Evolutionary conservation across 2,113 vertebrate genomes (phyloP), one percentile per base, ranked within the genome.

Genomic region (Bucco capensis): DNA sequence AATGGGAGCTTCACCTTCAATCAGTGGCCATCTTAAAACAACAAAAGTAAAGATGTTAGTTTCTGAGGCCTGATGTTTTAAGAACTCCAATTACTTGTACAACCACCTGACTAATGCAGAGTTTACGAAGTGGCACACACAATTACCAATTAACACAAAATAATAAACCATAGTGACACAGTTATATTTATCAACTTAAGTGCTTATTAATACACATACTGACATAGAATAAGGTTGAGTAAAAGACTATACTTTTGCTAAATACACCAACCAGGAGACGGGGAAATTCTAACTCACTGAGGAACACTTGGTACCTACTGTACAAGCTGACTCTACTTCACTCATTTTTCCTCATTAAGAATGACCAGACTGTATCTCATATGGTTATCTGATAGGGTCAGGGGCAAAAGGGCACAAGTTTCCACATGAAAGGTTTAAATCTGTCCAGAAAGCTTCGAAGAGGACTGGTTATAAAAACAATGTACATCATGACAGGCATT

Each of bases 231-330:
- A 72, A 83, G 3, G 35, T 31, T 47, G 24, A 58, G 25, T 46
- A 65, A 65, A 84, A 81, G 8, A 31, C 15, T 19, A 0, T 30
- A 38, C 28, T 75, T 92, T 69, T 64, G 24, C 19, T 82, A 69
- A 77, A 31, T n/a, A 51, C 0, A 2, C 27, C 38, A 30, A 62
- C 0, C 28, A 8, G 6, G 4, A n/a, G 38, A 51, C 8, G 5
- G 6, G 0, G 3, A 79, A 18, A 83, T 62, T 83, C 35, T 56
- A 77, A 54, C 35, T 74, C 35, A 24, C 23, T 11, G 16, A 49
- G 24, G 37, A 73, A 40, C 19, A 61, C 14, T 46, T 40, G 14
- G 38, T n/a, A 76, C 12, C n/a, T 42, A 33, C 22, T 76, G 35
- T 35, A 33, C 50, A 83, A 85, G 18, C 35, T 47, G 23, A 78